A percentile compares a stretch with the other conserved stretches of the same genome.
Conservation (phyloP, 2,113 vertebrate genomes). For the Mobula hypostoma region DNA sequence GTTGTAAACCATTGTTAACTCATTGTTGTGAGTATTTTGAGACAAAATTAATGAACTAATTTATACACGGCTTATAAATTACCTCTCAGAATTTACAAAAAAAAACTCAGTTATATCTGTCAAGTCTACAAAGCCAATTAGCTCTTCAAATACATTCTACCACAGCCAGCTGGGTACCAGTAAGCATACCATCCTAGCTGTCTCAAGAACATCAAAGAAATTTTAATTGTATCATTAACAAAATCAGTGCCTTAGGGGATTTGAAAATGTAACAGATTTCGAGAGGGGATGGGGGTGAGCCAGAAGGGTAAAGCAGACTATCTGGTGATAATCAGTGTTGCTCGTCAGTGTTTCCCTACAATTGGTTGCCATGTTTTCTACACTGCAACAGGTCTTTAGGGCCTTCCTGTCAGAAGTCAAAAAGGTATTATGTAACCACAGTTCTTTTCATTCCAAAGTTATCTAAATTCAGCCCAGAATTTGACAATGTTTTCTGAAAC, state of each 20-base stretch:
- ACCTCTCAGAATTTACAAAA: background rate
- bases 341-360: too few species aligned
- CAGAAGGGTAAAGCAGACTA: background rate
- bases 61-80: background rate
- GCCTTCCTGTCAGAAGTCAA: too few species aligned
- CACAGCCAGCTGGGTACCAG: background rate
- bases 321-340: too few species aligned
- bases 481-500: background rate
- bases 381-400: too few species aligned
- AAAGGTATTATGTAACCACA: background rate
- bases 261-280: background rate
- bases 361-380: too few species aligned
- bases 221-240: background rate
- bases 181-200: slow-evolving; percentile 27
- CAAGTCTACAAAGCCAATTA: slow-evolving; percentile 34
- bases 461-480: too few species aligned
- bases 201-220: background rate
- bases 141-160: background rate
- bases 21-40: background rate
- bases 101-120: background rate
- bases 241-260: too few species aligned
- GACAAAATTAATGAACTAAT: background rate
- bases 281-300: too few species aligned
- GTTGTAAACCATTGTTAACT: background rate
- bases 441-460: background rate